phyloP scores from a whole-genome alignment of 2,888 invertebrate species.

The Abscondita cerata region DNA sequence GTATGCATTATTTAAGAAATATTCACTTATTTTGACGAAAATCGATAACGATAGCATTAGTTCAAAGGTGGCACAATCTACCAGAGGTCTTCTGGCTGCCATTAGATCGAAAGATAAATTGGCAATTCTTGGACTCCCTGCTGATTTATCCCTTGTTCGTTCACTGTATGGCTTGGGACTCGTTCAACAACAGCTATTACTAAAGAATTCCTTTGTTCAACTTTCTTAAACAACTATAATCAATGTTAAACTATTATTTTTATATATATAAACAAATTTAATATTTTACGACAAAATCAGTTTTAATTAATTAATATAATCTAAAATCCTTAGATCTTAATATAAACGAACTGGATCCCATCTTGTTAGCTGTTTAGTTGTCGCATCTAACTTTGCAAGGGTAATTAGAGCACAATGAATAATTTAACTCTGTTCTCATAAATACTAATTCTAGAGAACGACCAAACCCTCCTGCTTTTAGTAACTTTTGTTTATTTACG shows the following conservation, averaged over 20 bases:
- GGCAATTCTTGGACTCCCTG: constrained; percentile 24
- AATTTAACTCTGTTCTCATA: constrained; percentile 52
- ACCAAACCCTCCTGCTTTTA: constrained; percentile 30
- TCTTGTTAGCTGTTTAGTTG: constrained; percentile 41
- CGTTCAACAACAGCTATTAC: too few relatives aligned
- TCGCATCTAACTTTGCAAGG: constrained; percentile 49
- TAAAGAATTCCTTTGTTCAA: too few relatives aligned
- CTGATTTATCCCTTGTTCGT: constrained; percentile 23
- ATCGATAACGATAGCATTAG: neutral
- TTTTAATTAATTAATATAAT: constrained; percentile 21
- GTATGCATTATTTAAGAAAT: too few relatives aligned
- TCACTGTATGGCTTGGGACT: neutral
- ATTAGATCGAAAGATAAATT: constrained; percentile 23
- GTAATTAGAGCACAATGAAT: constrained; percentile 54
- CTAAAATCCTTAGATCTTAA: constrained; percentile 21
- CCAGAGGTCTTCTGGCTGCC: constrained; percentile 15
- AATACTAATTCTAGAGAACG: constrained; percentile 50
- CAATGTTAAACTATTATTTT: too few relatives aligned
- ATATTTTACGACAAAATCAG: too few relatives aligned
- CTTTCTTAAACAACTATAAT: too few relatives aligned
- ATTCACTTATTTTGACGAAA: too few relatives aligned
- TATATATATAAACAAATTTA: too few relatives aligned
- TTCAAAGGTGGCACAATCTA: constrained; percentile 12
- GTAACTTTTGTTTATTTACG: constrained; percentile 35
- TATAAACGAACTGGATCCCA: constrained; percentile 28